These are phyloP conservation scores for Apis cerana DNA, from an alignment of 1,140 invertebrate species.

Conservation along the genomic window DNA sequence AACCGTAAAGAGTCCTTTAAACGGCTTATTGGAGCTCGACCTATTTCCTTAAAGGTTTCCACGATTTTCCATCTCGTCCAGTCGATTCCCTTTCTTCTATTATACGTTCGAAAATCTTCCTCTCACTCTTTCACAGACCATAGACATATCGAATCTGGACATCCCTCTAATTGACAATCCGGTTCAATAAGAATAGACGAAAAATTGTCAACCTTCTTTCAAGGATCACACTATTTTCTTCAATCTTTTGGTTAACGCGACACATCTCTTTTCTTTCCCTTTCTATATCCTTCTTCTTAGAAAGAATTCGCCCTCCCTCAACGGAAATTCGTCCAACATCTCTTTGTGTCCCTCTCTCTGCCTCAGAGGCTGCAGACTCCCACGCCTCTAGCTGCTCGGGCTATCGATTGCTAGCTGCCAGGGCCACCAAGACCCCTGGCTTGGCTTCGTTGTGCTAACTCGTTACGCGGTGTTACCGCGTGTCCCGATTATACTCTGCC, in stretches of 20 bases:
- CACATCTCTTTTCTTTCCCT: neutral
- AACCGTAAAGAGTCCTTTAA: constrained; percentile 40
- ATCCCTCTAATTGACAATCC: constrained; percentile 24
- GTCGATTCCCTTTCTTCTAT: constrained; percentile 16
- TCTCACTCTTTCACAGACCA: neutral
- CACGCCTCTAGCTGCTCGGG: constrained; percentile 63
- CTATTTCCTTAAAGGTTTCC: constrained; percentile 47
- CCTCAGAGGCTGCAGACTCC: constrained; percentile 57
- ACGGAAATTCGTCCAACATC: constrained; percentile 60
- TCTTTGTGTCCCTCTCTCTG: constrained; percentile 62
- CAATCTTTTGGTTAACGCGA: constrained; percentile 2
- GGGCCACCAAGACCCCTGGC: constrained; percentile 60
- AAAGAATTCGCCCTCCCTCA: neutral
- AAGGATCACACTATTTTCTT: neutral
- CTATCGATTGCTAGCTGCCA: constrained; percentile 73
- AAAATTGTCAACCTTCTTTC: neutral
- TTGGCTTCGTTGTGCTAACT: constrained; percentile 68
- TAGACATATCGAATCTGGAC: neutral
- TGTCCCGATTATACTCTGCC: constrained; percentile 50
- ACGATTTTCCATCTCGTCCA: constrained; percentile 18
- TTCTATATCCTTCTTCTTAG: constrained; percentile 3
- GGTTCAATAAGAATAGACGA: neutral
- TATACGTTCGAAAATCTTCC: constrained; percentile 19
- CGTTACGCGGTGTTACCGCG: constrained; percentile 65
- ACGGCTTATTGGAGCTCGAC: constrained; percentile 49